Base-by-base conservation (phyloP, 2,113 vertebrate species). In the Thunnus maccoyii region DNA sequence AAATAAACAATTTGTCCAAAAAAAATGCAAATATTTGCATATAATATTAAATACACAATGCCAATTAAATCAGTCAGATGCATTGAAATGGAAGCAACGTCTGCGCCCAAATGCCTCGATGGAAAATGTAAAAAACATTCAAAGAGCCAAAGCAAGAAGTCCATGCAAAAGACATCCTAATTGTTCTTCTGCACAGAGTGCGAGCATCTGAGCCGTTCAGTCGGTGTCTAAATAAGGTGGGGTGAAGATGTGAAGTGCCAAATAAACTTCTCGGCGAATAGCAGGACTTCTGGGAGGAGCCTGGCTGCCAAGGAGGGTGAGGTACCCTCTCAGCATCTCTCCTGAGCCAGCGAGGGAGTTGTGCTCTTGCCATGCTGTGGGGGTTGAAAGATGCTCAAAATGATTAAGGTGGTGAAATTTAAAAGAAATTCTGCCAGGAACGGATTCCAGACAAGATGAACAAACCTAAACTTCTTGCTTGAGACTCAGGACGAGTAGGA, bases 201-300 rank as follows among this genome's bases (percentile, higher is more conserved):
- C 62, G 72, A 57, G 79, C 76, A 32, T 30, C 65, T 10, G 62
- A 58, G 51, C 61, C 48, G 52, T 16, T 32, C 50, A 72, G 13
- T n/a, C 61, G 16, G 32, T 5, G 67, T 85, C 76, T 78, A 75
- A 91, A 88, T 88, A 82, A 87, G 78, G 86, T 87, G 83, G 73
- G 58, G 18, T 82, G 88, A 80, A 81, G 64, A 86, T 76, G 76
- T 75, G 61, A 80, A 78, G 57, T 63, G 78, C 60, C 78, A 87
- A 89, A 92, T 78, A 86, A 89, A 91, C 80, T 88, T 91, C 80
- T 91, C 63, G 73, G 84, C 93, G 92, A 94, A 95, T 93, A 61
- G 90, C 84, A 83, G 68, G 85, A 88, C 74, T 80, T 92, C 83
- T 92, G 95, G 95, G 95, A 93, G 95, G 95, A 95, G 95, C 89